Evolutionary conservation across 2,113 vertebrate species (phyloP), one percentile per base, ranked within the genome.

Genomic region (Myxocyprinus asiaticus): DNA sequence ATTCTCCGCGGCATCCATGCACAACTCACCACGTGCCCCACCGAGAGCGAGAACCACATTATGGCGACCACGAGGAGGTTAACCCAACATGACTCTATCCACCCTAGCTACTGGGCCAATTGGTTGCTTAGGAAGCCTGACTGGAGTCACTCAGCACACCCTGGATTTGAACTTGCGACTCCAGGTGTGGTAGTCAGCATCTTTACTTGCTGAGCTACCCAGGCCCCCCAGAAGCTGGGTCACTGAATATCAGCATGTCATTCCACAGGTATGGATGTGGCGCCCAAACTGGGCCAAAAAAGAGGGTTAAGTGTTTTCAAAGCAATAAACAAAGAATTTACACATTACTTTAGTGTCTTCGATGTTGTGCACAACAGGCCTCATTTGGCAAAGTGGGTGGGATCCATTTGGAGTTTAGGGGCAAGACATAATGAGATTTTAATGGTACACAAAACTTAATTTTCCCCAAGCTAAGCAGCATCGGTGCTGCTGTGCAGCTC

Each of bases 241-340:
- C 80, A 74, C 17, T 72, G 80, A 77, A 22, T 64, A 33, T 53
- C 51, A 68, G 55, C 51, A 47, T 50, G 44, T 62, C 58, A 9
- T 43, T 59, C 55, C 66, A n/a, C 14, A 4, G 62, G 58, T 8
- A 72, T 56, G 71, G 63, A 66, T 77, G 71, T 64, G 44, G 66
- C 74, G 68, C 82, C 77, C 65, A 48, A 56, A 62, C 68, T 48
- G 53, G 78, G 81, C 83, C 79, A 84, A 75, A 65, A n/a, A 76
- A n/a, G 43, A 45, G 50, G 64, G 81, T 81, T 74, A 82, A 77
- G 80, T 63, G 61, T 69, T 82, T 82, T 85, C 70, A 81, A 63
- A 64, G 74, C 78, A 82, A 67, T 85, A 81, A 81, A 82, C 15
- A 48, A 63, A 80, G 77, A 84, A 85, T 85, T 81, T 79, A 82